Percentiles rank a stretch among this genome's conserved stretches.
Conservation (phyloP, 2,888 invertebrate species). For the Pristionchus arcanus region DNA sequence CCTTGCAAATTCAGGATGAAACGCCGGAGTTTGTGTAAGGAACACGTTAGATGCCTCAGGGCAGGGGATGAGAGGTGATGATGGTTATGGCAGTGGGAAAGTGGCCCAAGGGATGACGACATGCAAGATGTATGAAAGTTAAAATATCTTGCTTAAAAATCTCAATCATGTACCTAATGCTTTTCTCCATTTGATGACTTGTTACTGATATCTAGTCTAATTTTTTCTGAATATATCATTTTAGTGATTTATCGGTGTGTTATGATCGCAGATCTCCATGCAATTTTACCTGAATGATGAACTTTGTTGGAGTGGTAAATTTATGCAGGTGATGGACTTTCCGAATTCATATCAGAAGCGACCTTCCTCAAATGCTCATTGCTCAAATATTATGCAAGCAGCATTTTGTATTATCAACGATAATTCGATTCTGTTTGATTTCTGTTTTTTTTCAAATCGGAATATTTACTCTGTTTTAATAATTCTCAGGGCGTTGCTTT, state of each 20-base stretch:
- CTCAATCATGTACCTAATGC: background rate
- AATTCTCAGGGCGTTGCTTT: no score
- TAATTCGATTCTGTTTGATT: no score
- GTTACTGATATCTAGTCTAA: background rate
- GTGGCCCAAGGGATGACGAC: background rate
- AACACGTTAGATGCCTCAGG: background rate
- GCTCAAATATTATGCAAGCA: no score
- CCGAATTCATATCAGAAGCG: no score
- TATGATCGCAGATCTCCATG: no score
- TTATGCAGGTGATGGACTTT: no score
- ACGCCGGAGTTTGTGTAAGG: background rate
- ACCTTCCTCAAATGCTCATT: no score
- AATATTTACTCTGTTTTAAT: no score
- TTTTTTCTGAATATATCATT: background rate
- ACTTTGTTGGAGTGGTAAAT: no score
- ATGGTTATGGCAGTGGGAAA: constrained; percentile 45
- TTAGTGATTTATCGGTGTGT: background rate
- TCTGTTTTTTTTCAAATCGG: no score
- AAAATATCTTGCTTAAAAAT: background rate
- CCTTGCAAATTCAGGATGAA: background rate
- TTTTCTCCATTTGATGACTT: background rate
- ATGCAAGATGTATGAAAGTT: background rate
- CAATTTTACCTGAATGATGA: no score
- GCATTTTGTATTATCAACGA: no score
- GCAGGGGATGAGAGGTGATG: background rate